phyloP scores from a whole-genome alignment of 2,113 vertebrate genomes.

The Dromaius novaehollandiae region DNA sequence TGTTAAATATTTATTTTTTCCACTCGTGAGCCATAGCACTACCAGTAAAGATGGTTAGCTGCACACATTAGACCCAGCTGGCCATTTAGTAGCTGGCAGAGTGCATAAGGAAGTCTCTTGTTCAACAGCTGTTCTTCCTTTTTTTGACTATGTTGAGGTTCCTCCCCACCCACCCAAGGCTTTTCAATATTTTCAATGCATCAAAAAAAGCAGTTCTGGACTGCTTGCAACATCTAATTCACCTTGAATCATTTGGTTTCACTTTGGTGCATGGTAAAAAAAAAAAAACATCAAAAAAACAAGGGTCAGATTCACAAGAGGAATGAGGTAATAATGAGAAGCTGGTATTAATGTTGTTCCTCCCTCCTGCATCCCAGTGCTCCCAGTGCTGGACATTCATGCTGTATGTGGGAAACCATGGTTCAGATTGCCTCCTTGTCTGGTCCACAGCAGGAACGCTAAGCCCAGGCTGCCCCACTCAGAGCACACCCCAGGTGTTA shows the following conservation, averaged over 20 bases:
- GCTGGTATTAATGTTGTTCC: neutral
- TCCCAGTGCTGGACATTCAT: neutral
- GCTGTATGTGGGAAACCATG: neutral
- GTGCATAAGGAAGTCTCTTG: neutral
- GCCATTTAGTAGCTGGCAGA: neutral
- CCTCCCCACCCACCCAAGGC: neutral
- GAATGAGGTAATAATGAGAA: conserved; percentile 15
- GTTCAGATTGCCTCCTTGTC: neutral
- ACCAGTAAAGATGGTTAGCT: neutral
- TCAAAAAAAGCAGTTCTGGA: neutral
- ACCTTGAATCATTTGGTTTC: conserved; percentile 21
- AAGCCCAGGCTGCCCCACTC: neutral
- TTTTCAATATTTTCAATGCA: conserved; percentile 20
- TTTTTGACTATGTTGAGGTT: neutral
- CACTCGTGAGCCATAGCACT: neutral
- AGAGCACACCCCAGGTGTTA: neutral
- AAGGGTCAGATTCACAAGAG: conserved; percentile 4
- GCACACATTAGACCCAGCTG: neutral
- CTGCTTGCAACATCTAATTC: conserved; percentile 8
- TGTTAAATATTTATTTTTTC: neutral
- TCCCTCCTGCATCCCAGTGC: neutral
- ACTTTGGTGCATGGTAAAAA: neutral
- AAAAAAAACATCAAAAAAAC: neutral
- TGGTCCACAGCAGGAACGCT: neutral
- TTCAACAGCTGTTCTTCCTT: neutral